phyloP scores from a whole-genome alignment of 2,888 invertebrate genomes.

The Anthoptus insignis region DNA sequence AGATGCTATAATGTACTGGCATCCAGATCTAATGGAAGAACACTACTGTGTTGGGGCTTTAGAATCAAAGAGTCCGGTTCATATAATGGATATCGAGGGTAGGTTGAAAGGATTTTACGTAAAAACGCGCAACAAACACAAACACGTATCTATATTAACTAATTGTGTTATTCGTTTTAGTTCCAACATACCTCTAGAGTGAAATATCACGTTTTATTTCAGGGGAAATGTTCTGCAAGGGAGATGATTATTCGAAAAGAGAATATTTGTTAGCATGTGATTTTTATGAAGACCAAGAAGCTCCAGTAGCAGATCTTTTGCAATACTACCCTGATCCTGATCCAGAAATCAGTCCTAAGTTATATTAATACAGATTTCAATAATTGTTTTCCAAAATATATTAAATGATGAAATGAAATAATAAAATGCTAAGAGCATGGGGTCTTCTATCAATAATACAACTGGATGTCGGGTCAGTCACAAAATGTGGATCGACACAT shows the following conservation, averaged over 20 bases:
- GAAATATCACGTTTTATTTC: too few species aligned
- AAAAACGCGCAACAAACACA: too few species aligned
- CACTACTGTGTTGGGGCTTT: slow-evolving; percentile 82
- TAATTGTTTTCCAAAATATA: too few species aligned
- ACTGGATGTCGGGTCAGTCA: too few species aligned
- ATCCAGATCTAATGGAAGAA: slow-evolving; percentile 79
- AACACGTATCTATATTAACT: too few species aligned
- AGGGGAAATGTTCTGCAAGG: slow-evolving; percentile 83
- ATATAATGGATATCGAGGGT: slow-evolving; percentile 80
- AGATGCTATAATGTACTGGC: slow-evolving; percentile 84
- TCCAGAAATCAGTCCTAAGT: slow-evolving; percentile 73
- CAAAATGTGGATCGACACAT: too few species aligned
- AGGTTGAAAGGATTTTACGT: slow-evolving; percentile 24
- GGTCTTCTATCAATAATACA: too few species aligned
- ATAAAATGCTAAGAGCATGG: too few species aligned
- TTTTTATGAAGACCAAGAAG: slow-evolving; percentile 82
- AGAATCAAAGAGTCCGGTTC: slow-evolving; percentile 75
- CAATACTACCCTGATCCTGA: slow-evolving; percentile 82
- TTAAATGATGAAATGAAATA: too few species aligned
- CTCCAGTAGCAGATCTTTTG: slow-evolving; percentile 78
- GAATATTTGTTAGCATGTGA: slow-evolving; percentile 80
- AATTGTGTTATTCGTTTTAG: too few species aligned
- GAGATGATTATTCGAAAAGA: slow-evolving; percentile 81
- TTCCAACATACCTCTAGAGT: too few species aligned
- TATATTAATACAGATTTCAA: too few species aligned